Conservation (phyloP, 2,888 invertebrate genomes). For the Sussaba pulchella region DNA sequence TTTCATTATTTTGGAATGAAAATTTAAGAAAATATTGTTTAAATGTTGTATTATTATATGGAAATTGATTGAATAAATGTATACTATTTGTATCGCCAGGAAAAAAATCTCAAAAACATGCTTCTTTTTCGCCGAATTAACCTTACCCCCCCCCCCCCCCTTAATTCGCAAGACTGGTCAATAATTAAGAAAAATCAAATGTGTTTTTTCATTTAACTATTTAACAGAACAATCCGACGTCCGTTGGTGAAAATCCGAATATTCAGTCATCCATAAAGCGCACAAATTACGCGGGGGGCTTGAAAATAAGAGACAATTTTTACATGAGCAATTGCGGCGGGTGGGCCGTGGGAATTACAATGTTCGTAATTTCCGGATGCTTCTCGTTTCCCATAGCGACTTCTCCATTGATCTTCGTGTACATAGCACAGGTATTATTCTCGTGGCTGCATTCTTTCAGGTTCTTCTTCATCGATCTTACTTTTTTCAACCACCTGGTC, state of each 20-base stretch:
- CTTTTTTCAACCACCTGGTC: no score
- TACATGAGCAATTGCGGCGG: constrained; percentile 69
- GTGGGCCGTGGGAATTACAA: constrained; percentile 61
- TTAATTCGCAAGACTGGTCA: background rate
- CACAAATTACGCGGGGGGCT: constrained; percentile 31
- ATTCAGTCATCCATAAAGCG: constrained; percentile 13
- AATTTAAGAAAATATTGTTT: no score
- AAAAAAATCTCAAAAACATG: no score
- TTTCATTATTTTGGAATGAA: no score
- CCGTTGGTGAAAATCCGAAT: constrained; percentile 35
- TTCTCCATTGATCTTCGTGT: constrained; percentile 70
- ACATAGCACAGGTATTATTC: constrained; percentile 71
- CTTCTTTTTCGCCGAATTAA: no score
- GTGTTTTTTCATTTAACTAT: no score
- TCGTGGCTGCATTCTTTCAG: no score
- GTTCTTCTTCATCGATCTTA: no score
- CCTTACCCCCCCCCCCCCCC: no score
- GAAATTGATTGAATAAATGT: no score
- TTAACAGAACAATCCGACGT: constrained; percentile 52
- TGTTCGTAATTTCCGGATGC: constrained; percentile 65
- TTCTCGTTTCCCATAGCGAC: constrained; percentile 72
- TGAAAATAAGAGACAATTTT: constrained; percentile 52
- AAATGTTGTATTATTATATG: no score
- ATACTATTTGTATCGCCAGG: no score
- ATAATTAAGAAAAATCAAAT: background rate